Percentiles rank a stretch among this genome's conserved stretches.
These are phyloP conservation scores for Sinonovacula constricta DNA, from an alignment of 1,140 invertebrate species.

Conservation along the genomic window DNA sequence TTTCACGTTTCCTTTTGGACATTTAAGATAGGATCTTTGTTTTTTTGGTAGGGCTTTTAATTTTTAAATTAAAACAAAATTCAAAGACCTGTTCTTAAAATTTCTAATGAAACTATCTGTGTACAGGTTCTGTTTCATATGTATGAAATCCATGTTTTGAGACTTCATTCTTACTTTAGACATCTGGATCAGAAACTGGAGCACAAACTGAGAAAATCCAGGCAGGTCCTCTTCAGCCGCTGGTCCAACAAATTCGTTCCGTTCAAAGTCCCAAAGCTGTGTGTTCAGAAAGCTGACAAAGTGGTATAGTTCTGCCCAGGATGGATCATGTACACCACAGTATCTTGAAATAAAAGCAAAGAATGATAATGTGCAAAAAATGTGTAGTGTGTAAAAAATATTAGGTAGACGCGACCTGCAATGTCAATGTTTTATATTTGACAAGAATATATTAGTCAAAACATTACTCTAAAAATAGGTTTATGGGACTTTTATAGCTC, in stretches of 20 bases:
- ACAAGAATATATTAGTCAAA: neutral
- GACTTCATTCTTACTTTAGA: conserved; percentile 67
- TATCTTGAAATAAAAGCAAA: conserved; percentile 52
- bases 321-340: conserved; percentile 70
- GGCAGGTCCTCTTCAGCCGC: conserved; percentile 66
- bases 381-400: neutral
- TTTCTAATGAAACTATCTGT: neutral
- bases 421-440: too few species aligned
- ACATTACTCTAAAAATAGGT: neutral
- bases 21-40: neutral
- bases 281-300: conserved; percentile 72
- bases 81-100: neutral
- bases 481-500: neutral
- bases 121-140: neutral
- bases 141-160: neutral
- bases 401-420: neutral
- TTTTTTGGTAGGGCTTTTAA: neutral
- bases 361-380: neutral
- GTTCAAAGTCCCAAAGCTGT: conserved; percentile 66
- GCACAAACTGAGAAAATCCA: conserved; percentile 72
- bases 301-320: conserved; percentile 71
- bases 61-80: neutral
- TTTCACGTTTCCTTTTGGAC: too few species aligned
- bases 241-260: conserved; percentile 62
- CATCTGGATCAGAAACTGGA: conserved; percentile 74